phyloP scores from a whole-genome alignment of 2,113 vertebrate genomes.

The Rhinichthys klamathensis region DNA sequence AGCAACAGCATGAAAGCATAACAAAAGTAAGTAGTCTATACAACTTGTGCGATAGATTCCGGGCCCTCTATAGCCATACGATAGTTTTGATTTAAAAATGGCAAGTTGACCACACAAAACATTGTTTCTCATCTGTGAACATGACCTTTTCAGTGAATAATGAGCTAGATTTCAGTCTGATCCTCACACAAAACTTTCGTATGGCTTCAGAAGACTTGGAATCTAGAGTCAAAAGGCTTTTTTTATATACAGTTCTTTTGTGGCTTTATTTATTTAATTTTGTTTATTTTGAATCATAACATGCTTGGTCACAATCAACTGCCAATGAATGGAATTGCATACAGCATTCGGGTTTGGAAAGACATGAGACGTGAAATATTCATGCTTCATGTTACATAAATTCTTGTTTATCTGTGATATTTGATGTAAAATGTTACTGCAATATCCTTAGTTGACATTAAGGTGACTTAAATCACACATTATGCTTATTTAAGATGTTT shows the following conservation, averaged over 20 bases:
- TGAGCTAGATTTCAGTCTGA: conserved; percentile 13
- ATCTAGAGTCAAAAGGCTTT: neutral
- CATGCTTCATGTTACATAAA: neutral
- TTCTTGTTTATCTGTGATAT: too few species aligned
- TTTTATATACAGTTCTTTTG: neutral
- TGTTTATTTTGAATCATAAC: neutral
- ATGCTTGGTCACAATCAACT: neutral
- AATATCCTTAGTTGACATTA: neutral
- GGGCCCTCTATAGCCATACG: neutral
- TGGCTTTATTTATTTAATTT: neutral
- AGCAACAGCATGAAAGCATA: neutral
- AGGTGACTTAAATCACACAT: neutral
- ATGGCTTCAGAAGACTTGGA: neutral
- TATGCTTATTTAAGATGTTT: neutral
- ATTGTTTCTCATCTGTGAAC: conserved; percentile 9
- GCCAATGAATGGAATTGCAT: neutral
- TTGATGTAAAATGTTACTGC: neutral
- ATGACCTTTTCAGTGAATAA: conserved; percentile 22
- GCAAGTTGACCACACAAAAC: neutral
- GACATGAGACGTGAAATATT: neutral
- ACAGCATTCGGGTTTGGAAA: neutral
- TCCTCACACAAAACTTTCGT: neutral
- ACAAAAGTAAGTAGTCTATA: neutral
- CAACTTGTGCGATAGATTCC: neutral
- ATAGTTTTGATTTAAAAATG: neutral